A percentile compares a stretch with the other conserved stretches of the same genome.
Conservation (phyloP, 2,113 vertebrate species). For the Apodemus sylvaticus region DNA sequence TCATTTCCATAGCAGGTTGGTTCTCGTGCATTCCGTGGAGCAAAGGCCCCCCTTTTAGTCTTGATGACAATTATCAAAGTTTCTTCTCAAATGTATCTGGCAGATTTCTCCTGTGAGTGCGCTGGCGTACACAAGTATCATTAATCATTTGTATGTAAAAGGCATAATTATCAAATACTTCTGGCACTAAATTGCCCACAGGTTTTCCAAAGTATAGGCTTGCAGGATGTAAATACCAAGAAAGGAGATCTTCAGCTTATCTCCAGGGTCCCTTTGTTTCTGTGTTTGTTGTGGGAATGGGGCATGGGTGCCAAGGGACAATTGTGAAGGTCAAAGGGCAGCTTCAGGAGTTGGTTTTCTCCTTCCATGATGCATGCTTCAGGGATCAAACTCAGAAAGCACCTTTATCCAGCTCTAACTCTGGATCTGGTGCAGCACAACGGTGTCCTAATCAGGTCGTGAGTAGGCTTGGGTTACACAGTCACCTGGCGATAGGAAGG, state of each 20-base stretch:
- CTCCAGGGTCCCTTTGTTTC: not conserved
- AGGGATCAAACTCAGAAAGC: too few relatives aligned
- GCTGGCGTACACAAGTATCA: not conserved
- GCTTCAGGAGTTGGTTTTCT: not conserved
- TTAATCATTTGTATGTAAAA: not conserved
- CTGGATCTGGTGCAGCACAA: not conserved
- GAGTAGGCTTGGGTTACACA: too few relatives aligned
- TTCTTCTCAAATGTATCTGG: conserved; percentile 33
- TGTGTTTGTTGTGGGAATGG: not conserved
- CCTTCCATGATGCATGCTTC: not conserved
- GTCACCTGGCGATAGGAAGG: not conserved
- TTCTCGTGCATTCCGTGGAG: not conserved
- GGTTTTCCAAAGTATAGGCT: conserved; percentile 24
- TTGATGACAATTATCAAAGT: not conserved
- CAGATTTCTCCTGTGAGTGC: conserved; percentile 33
- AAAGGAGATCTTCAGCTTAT: not conserved
- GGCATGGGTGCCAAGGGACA: not conserved
- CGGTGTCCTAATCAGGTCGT: not conserved
- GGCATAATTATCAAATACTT: conserved; percentile 13
- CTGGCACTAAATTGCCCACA: not conserved
- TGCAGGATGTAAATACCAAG: not conserved
- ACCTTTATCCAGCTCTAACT: not conserved
- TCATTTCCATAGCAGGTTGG: not conserved
- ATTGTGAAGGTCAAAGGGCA: not conserved
- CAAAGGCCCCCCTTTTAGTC: not conserved